phyloP scores from a whole-genome alignment of 2,113 vertebrate genomes.

The Semnornis frantzii region DNA sequence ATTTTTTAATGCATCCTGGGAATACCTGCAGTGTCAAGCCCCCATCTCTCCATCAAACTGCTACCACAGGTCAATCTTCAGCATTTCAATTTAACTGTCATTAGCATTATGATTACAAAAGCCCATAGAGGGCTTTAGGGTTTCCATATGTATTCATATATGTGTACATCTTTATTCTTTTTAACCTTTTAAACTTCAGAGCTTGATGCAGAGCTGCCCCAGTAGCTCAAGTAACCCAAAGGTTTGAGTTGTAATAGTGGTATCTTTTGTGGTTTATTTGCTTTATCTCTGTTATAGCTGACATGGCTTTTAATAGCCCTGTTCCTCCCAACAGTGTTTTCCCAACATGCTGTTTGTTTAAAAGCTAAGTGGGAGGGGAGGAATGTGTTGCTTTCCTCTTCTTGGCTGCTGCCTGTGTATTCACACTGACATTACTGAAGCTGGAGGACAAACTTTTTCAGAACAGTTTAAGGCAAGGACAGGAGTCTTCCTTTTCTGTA shows the following conservation, averaged over 20 bases:
- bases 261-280: background rate
- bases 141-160: background rate
- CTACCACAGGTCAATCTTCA: no score
- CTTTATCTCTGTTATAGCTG: background rate
- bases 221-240: background rate
- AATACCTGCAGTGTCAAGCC: background rate
- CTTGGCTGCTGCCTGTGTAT: background rate
- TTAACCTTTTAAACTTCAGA: background rate
- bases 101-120: no score
- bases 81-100: no score
- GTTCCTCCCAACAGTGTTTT: background rate
- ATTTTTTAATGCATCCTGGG: background rate
- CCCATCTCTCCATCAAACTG: background rate
- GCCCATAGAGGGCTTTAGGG: background rate
- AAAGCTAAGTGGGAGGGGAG: conserved; percentile 7
- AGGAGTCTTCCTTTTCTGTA: background rate
- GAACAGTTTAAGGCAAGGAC: background rate
- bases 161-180: background rate
- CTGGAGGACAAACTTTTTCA: background rate
- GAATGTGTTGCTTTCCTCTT: conserved; percentile 9
- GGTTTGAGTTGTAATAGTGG: background rate
- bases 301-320: background rate
- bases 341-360: background rate
- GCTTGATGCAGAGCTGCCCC: background rate
- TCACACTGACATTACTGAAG: background rate